Base-by-base conservation (phyloP, 2,113 vertebrate genomes). In the Ciconia maguari region DNA sequence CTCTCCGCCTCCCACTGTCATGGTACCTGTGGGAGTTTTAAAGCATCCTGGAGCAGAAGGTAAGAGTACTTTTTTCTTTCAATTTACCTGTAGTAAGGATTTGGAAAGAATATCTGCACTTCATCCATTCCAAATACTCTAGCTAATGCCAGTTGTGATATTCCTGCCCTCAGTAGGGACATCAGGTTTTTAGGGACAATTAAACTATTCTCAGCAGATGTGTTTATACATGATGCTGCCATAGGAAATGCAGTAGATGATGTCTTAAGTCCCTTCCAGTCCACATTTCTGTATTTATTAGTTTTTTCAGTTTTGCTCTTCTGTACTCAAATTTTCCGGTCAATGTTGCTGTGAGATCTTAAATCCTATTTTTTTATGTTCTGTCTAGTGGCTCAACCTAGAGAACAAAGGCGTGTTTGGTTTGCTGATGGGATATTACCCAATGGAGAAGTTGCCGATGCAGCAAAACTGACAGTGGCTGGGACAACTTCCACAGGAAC, bases 11-110 rank as follows among this genome's bases (percentile, higher is more conserved):
- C 99, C 99, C 97, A 99, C 99, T 48, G 99, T 99, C 97, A 99
- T 99, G 99, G 99, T 99, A 89, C 99, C 99, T 32, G 99, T 99
- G 97, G 99, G 99, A 96, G 99, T 99, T 97, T 98, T 99, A 90
- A 99, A 99, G 97, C 99, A 99, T 95, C 98, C 99, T 76, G 99
- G 99, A 97, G 98, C 98, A 88, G 99, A 99, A 98, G 99, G 99
- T 98, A 98, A 90, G 95, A 90, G 41, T 90, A 49, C 55, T 79
- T 89, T 97, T 96, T 91, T 71, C 83, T 79, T 97, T 93, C 51
- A 52, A 15, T 76, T 94, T 85, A 48, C 61, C 91, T 96, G 58
- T 91, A 81, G 82, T 64, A 87, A 95, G 82, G 91, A 93, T 92
- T 91, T 84, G 72, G 69, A 79, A 83, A 85, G 55, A 94, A 51